Evolutionary conservation across 2,113 vertebrate species (phyloP).

Genomic region (Pogonocichla stellata): DNA sequence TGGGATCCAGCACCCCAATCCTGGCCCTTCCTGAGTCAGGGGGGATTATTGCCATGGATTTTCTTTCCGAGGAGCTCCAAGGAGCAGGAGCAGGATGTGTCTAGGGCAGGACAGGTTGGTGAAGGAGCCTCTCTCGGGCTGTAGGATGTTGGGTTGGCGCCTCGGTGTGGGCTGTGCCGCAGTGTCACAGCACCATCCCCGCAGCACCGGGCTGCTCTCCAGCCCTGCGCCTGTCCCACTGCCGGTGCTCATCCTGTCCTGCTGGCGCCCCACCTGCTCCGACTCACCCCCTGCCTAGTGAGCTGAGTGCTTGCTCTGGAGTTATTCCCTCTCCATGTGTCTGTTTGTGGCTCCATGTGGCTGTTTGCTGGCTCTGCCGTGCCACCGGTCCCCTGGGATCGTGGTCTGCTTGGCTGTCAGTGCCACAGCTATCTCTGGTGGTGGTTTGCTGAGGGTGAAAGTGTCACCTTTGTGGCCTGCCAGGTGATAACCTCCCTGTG

Average conservation of each 20-base stretch:
- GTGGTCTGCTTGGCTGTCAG: fast-evolving
- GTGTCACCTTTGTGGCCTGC: background rate
- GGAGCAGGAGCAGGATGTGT: fast-evolving
- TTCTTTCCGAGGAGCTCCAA: background rate
- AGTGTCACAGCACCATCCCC: fast-evolving
- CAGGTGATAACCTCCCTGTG: background rate
- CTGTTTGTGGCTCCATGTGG: background rate
- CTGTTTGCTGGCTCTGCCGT: background rate
- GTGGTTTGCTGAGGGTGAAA: background rate
- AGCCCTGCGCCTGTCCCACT: background rate
- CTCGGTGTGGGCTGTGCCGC: fast-evolving
- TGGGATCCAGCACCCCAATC: background rate
- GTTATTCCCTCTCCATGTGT: background rate
- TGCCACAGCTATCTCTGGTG: background rate
- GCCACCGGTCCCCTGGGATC: fast-evolving
- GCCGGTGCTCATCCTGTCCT: background rate
- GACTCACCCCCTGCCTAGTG: background rate
- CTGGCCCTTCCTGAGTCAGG: fast-evolving
- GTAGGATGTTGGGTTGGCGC: background rate
- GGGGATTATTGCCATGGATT: background rate
- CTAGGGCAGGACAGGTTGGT: fast-evolving
- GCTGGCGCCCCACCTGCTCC: background rate
- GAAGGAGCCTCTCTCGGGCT: fast-evolving
- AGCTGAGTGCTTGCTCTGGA: background rate
- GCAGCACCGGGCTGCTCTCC: background rate